phyloP scores from a whole-genome alignment of 2,113 vertebrate genomes.

The Esox niger region DNA sequence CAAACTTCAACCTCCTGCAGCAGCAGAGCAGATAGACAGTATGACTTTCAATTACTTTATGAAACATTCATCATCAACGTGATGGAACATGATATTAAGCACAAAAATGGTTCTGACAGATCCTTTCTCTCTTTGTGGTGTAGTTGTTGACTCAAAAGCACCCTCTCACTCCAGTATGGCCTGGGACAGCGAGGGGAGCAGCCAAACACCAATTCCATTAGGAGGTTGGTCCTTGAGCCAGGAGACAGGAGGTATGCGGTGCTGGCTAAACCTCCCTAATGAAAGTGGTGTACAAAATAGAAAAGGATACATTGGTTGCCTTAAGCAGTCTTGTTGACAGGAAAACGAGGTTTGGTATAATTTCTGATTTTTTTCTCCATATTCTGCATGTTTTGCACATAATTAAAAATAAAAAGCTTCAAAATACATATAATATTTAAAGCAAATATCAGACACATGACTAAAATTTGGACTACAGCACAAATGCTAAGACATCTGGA shows the following conservation, averaged over 20 bases:
- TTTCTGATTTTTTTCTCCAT: too few species aligned
- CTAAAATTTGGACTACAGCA: too few species aligned
- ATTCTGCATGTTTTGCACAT: too few species aligned
- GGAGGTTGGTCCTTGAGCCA: background rate
- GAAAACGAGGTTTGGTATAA: too few species aligned
- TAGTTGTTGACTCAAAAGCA: background rate
- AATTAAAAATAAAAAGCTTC: too few species aligned
- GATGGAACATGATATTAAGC: slow-evolving; percentile 1
- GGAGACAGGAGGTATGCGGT: background rate
- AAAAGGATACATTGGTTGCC: background rate
- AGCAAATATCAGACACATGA: too few species aligned
- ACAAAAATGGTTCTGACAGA: background rate
- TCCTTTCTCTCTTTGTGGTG: background rate
- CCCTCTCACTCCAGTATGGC: background rate
- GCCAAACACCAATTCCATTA: background rate
- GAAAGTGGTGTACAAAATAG: too few species aligned
- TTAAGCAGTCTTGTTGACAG: too few species aligned
- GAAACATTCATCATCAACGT: background rate
- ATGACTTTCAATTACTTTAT: background rate
- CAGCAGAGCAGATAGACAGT: too few species aligned
- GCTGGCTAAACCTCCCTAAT: background rate
- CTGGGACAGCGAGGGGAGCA: background rate
- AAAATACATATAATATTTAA: too few species aligned
- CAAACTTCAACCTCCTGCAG: background rate
- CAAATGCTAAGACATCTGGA: too few species aligned